Evolutionary conservation across 2,888 invertebrate genomes (phyloP).

Genomic region (Tetragonula carbonaria): DNA sequence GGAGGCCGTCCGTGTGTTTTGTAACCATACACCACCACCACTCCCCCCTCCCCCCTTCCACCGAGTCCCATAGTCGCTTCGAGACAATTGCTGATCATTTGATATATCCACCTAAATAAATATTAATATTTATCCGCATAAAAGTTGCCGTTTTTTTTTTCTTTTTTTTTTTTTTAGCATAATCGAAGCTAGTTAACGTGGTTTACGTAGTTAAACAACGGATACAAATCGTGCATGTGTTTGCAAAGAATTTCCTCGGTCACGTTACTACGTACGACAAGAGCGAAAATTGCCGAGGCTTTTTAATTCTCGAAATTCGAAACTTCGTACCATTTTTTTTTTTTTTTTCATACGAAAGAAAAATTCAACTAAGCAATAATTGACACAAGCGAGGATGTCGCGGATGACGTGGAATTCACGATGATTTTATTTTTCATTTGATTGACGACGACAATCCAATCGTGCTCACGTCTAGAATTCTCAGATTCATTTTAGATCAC

Average conservation of each 20-base stretch:
- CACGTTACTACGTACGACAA: not conserved
- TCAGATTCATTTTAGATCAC: not conserved
- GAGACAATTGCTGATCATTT: not conserved
- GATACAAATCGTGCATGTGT: too few relatives aligned
- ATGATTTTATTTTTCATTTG: not conserved
- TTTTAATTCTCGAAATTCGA: not conserved
- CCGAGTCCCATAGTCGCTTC: not conserved
- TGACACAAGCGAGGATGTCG: not conserved
- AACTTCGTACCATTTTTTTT: not conserved
- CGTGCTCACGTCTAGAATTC: not conserved
- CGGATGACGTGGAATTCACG: not conserved
- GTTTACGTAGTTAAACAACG: too few relatives aligned
- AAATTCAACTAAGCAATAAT: not conserved
- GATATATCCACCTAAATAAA: not conserved
- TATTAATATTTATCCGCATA: not conserved
- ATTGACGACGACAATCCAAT: not conserved
- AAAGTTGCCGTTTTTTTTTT: not conserved
- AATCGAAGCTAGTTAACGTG: not conserved
- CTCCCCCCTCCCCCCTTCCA: too few relatives aligned
- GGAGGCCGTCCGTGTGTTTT: conserved; percentile 43
- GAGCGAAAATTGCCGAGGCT: not conserved
- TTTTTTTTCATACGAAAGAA: too few relatives aligned
- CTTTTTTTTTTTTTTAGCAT: too few relatives aligned
- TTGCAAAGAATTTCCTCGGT: not conserved
- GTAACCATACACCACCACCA: too few relatives aligned